Conservation (phyloP, 30 jellyfish, hydroid and myxozoan species). For the Cassiopea xamachana region DNA sequence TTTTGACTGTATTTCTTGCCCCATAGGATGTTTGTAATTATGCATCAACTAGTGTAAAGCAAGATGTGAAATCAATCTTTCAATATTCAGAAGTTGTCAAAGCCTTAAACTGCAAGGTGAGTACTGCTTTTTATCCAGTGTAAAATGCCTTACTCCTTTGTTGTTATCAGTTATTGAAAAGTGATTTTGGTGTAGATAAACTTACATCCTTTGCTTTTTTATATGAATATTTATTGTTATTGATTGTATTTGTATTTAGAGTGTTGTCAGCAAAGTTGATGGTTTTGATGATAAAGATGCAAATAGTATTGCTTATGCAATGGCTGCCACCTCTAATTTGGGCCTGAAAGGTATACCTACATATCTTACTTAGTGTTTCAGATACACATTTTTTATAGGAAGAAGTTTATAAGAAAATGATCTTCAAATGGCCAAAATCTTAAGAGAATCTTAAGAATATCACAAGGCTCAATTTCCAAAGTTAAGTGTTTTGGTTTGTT, state of each 20-base stretch:
- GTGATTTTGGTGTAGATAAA: too few species aligned
- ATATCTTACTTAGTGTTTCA: neutral
- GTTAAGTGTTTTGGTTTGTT: too few species aligned
- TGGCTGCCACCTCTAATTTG: constrained; percentile 78
- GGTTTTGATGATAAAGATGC: constrained; percentile 74
- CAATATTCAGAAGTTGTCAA: constrained; percentile 79
- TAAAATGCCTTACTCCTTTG: too few species aligned
- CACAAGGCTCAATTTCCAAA: too few species aligned
- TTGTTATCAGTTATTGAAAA: too few species aligned
- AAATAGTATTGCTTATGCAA: constrained; percentile 60
- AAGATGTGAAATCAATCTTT: constrained; percentile 54
- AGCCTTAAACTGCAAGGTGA: constrained; percentile 84
- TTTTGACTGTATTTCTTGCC: neutral
- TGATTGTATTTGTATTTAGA: constrained; percentile 13
- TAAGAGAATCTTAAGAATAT: too few species aligned
- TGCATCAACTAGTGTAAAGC: constrained; percentile 51
- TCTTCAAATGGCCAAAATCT: too few species aligned
- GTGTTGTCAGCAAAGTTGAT: constrained; percentile 46
- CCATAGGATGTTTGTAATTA: constrained; percentile 65
- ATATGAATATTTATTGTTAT: neutral
- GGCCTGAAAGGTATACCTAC: constrained; percentile 55
- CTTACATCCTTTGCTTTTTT: neutral
- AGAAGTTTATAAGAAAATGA: too few species aligned
- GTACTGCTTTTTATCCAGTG: too few species aligned
- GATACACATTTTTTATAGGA: neutral